Evolutionary conservation across 2,888 invertebrate species (phyloP).

Genomic region (Ferrisia virgata): DNA sequence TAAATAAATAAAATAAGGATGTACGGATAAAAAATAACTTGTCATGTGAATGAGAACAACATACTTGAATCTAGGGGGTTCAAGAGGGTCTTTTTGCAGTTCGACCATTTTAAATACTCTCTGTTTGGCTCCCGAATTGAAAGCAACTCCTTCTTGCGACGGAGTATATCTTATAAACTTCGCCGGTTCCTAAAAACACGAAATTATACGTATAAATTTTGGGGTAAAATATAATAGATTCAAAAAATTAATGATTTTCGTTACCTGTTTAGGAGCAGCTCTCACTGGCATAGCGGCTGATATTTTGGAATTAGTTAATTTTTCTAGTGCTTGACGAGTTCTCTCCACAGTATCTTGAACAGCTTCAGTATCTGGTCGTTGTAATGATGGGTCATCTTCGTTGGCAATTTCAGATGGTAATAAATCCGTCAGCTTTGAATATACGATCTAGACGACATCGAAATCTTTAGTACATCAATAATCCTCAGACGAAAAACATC

Average conservation of each 20-base stretch:
- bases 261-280: slow-evolving; percentile 82
- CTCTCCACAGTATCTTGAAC: slow-evolving; percentile 85
- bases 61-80: slow-evolving; percentile 89
- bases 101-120: slow-evolving; percentile 94
- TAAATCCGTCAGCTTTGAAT: slow-evolving; percentile 88
- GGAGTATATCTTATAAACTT: slow-evolving; percentile 98
- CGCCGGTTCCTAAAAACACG: slow-evolving; percentile 68
- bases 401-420: slow-evolving; percentile 85
- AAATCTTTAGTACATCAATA: neutral
- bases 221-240: neutral
- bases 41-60: slow-evolving; percentile 40
- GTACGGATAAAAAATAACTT: no score
- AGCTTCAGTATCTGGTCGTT: slow-evolving; percentile 82
- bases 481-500: no score
- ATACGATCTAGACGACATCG: slow-evolving; percentile 72
- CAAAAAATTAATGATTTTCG: slow-evolving; percentile 51
- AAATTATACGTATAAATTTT: neutral
- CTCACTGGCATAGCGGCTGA: slow-evolving; percentile 95
- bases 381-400: slow-evolving; percentile 88
- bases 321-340: slow-evolving; percentile 83
- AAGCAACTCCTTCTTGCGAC: slow-evolving; percentile 89
- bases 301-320: slow-evolving; percentile 83
- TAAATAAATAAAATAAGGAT: no score
- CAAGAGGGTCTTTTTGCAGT: slow-evolving; percentile 94
- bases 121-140: slow-evolving; percentile 96